Base-by-base conservation (phyloP, 2,797 vertebrate species). In the Leptodactylus fallax region DNA sequence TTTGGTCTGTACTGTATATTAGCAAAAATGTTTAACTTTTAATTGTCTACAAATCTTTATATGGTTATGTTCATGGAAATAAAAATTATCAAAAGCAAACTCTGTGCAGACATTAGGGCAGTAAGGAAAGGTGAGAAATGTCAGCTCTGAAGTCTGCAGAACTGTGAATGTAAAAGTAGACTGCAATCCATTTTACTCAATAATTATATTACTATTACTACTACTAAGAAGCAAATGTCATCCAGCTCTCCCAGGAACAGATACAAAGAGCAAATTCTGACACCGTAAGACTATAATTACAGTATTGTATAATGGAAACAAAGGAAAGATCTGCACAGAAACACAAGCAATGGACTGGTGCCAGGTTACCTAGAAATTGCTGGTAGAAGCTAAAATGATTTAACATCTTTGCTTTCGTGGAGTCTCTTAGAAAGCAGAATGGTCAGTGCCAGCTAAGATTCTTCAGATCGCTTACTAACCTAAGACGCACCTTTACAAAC, bases 341-440 rank as follows among this genome's bases (percentile, higher is more conserved):
- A 49, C 19, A 49, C 5, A 5, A 17, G 45, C 17, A 74, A 74
- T 21, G 45, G 45, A 49, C 8, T 9, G 4, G 17, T 6, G 45
- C 71, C 71, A 74, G 45, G 9, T 12, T 6, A 72, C 71, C 71
- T 49, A 74, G 10, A 74, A n/a, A 74, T 12, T 49, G 71, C 71
- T 47, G 16, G 45, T 1, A 74, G 45, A 74, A 51, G 69, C 17
- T 21, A 49, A 21, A 21, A 74, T 9, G 16, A 72, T 47, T 47
- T 74, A 21, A 74, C 49, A 19, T 49, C 45, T 74, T 12, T 74
- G 71, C 71, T 74, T 74, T 74, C 71, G 71, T 49, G 71, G 71
- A 74, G 45, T 72, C 36, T 72, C 36, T 47, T 72, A 7, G 36
- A 72, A 47, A 72, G 69, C 69, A 72, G 69, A 19, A 47, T 10